Base-by-base conservation (phyloP, 2,888 invertebrate genomes). In the Drosophila koepferae region DNA sequence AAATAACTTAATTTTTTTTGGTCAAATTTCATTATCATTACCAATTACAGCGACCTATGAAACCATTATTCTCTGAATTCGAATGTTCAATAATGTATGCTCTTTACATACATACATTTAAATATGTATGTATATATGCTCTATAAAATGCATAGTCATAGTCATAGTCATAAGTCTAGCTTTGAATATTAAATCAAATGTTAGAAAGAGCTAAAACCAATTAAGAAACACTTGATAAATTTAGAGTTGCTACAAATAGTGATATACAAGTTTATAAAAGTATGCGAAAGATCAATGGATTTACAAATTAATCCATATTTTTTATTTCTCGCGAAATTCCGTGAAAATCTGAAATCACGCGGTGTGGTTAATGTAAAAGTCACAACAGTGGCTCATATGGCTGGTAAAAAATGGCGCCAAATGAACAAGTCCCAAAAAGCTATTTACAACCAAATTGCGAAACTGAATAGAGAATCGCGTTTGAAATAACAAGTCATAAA, bases 341-440 rank as follows among this genome's bases (percentile, higher is more conserved):
- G 86, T 10, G 36, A 44, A 2, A 71, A 72, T 40, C 54, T 86
- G 12, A 46, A 58, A 8, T 16, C 12, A 5, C 64, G 86, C 0
- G 49, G 55, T n/a, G 3, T 86, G 2, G 8, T 2, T 8, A 51
- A 69, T 20, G 28, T 82, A 2, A 81, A 81, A 18, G 38, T 36
- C 1, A 72, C 69, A 4, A 36, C 36, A 10, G 18, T 77, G 3
- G 55, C 40, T 14, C 74, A 59, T 44, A 28, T 70, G 40, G 77
- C 77, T 28, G 72, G 74, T 14, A 63, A 59, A 14, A 86, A 67
- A 28, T 82, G 77, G 86, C 64, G 77, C 0, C 31, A 62, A 44
- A 82, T 82, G 82, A 67, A n/a, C 10, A 3, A 16, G 8, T 18
- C 8, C 6, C 74, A 86, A 43, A 82, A 83, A 43, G 44, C 51